These are phyloP conservation scores for Acanthopagrus latus DNA, from an alignment of 2,797 vertebrate species.

Conservation along the genomic window DNA sequence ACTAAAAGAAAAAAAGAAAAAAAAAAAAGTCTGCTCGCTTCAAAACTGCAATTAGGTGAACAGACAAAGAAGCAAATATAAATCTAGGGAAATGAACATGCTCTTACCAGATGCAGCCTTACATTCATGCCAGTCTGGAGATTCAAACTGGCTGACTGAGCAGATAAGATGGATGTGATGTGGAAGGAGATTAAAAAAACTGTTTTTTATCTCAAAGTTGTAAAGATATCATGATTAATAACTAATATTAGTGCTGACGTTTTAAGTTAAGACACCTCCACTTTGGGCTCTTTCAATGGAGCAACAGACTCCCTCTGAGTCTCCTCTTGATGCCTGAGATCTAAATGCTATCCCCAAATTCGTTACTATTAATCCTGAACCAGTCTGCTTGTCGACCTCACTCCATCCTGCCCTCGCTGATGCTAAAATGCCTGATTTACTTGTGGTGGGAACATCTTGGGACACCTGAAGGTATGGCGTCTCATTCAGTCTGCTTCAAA, in stretches of 20 bases:
- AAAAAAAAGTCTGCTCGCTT: constrained; percentile 19
- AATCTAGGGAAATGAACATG: constrained; percentile 2
- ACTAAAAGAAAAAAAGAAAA: constrained; percentile 14
- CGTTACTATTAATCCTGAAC: constrained; percentile 1
- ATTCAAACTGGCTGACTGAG: background rate
- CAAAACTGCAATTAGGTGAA: constrained; percentile 50
- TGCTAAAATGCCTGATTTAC: constrained; percentile 4
- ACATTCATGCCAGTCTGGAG: background rate
- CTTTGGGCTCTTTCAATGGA: background rate
- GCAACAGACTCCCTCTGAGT: background rate
- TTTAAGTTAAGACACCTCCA: constrained; percentile 11
- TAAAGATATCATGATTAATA: background rate
- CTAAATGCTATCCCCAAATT: background rate
- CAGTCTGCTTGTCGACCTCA: background rate
- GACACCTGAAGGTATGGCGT: background rate
- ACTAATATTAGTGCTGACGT: background rate
- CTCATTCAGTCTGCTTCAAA: constrained; percentile 8
- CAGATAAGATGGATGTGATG: constrained; percentile 1
- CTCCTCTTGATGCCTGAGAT: constrained; percentile 2
- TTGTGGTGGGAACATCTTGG: background rate
- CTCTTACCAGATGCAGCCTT: background rate
- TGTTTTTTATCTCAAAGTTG: background rate
- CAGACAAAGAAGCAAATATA: constrained; percentile 23
- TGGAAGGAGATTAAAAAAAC: background rate
- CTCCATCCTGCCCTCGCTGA: constrained; percentile 7